Conservation (phyloP, 2,113 vertebrate genomes). For the Chunga burmeisteri region DNA sequence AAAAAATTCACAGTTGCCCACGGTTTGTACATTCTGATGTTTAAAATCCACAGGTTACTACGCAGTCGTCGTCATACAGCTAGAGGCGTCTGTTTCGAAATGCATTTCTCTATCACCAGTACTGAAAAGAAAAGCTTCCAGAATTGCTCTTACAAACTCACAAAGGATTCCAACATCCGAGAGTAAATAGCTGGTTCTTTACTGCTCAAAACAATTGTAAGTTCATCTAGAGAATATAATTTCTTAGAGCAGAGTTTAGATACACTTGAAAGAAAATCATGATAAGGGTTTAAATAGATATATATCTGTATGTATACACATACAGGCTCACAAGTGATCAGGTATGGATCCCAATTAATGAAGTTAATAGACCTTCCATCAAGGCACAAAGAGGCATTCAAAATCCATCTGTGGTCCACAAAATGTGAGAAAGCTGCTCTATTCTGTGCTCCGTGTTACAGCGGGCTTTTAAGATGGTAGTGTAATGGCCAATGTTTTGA, state of each 20-base stretch:
- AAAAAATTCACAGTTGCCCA: conserved; percentile 77
- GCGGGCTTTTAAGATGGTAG: conserved; percentile 60
- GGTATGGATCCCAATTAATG: conserved; percentile 11
- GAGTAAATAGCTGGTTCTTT: conserved; percentile 40
- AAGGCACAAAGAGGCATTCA: conserved; percentile 4
- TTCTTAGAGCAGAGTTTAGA: conserved; percentile 25
- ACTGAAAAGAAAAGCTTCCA: conserved; percentile 42
- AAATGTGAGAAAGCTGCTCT: conserved; percentile 29
- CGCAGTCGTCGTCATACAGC: conserved; percentile 52
- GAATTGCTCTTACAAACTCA: conserved; percentile 27
- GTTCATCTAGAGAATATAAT: conserved; percentile 48
- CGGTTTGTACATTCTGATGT: conserved; percentile 78
- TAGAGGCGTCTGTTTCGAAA: conserved; percentile 63
- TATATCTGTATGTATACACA: background rate
- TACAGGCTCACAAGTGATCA: conserved; percentile 32
- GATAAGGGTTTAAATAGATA: conserved; percentile 1
- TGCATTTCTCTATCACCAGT: conserved; percentile 69
- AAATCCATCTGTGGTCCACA: conserved; percentile 55
- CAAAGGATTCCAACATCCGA: conserved; percentile 10
- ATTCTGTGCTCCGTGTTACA: conserved; percentile 7
- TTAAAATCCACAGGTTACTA: conserved; percentile 65
- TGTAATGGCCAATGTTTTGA: conserved; percentile 51
- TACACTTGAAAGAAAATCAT: conserved; percentile 30
- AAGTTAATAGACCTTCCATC: conserved; percentile 48
- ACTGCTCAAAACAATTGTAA: conserved; percentile 43